Evolutionary conservation across 2,113 vertebrate species (phyloP), one percentile per base, ranked within the genome.

Genomic region (Petromus typicus): DNA sequence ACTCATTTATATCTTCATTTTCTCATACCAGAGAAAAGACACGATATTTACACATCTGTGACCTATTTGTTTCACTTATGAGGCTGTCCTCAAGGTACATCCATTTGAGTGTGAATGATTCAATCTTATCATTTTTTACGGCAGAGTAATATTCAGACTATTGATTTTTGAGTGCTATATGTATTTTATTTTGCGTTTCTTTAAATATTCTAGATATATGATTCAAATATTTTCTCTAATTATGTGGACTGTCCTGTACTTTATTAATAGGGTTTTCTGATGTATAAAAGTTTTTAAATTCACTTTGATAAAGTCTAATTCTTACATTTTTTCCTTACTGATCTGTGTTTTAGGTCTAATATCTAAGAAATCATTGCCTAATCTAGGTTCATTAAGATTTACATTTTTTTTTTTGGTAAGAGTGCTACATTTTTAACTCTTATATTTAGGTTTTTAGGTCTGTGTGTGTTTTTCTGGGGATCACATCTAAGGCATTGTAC

Each of bases 171-270:
- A n/a, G n/a, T n/a, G n/a, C n/a, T n/a, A n/a, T n/a, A n/a, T n/a
- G n/a, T n/a, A n/a, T n/a, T n/a, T n/a, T n/a, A n/a, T n/a, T n/a
- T n/a, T n/a, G n/a, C n/a, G n/a, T n/a, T n/a, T 73, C 30, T 25
- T 75, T 30, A 25, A 43, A 43, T 48, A 75, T 75, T 75, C 40
- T 75, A 30, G 43, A 32, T 30, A 17, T 13, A n/a, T 56, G 40
- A 75, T 81, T 89, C 89, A 61, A 51, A 75, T 34, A 84, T 86
- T 82, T 93, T 92, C 10, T 64, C 57, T 17, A 75, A 27, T 84
- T 73, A 11, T 80, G 16, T 89, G 57, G 7, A 40, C 51, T 91
- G 27, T 10, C 32, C 78, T 89, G 32, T 10, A 57, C 48, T 80
- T 57, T 91, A 79, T 73, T 30, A 40, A 43, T 59, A 82, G 10